These are phyloP conservation scores for Lepus timidus DNA, from an alignment of 2,113 vertebrate species.

Conservation along the genomic window DNA sequence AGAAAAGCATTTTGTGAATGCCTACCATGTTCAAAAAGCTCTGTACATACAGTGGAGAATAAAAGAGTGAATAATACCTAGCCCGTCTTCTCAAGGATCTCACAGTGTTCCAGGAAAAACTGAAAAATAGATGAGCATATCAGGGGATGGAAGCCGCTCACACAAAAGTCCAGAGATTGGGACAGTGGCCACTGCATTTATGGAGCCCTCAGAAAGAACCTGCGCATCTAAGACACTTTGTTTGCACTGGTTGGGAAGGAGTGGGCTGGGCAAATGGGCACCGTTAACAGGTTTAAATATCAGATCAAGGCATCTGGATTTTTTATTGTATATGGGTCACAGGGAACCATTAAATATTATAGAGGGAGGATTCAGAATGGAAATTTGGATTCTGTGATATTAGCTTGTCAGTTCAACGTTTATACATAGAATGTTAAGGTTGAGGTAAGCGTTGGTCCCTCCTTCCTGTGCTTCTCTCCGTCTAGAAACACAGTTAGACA, in stretches of 20 bases:
- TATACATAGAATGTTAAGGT: slow-evolving; percentile 6
- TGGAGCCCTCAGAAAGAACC: not conserved
- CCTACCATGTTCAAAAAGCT: not conserved
- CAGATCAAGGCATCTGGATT: not conserved
- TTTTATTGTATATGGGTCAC: not conserved
- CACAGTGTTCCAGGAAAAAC: not conserved
- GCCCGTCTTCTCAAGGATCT: not conserved
- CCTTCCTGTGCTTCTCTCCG: not conserved
- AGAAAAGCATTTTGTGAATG: slow-evolving; percentile 1
- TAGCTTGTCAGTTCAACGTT: not conserved
- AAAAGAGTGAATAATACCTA: slow-evolving; percentile 1
- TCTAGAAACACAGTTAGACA: not conserved
- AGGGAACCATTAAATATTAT: not conserved
- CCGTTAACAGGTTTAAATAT: not conserved
- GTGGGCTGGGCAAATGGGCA: not conserved
- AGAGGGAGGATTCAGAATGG: not conserved
- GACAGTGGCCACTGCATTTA: not conserved
- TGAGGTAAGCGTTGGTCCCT: not conserved
- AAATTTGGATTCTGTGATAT: slow-evolving; percentile 8
- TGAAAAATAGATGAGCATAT: slow-evolving; percentile 3
- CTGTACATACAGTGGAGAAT: not conserved
- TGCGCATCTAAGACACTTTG: not conserved
- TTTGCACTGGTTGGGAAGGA: too few relatives aligned
- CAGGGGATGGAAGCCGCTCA: slow-evolving; percentile 3
- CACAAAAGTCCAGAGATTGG: slow-evolving; percentile 1